phyloP scores from a whole-genome alignment of 1,140 invertebrate species.

The Zaprionus tsacasi region DNA sequence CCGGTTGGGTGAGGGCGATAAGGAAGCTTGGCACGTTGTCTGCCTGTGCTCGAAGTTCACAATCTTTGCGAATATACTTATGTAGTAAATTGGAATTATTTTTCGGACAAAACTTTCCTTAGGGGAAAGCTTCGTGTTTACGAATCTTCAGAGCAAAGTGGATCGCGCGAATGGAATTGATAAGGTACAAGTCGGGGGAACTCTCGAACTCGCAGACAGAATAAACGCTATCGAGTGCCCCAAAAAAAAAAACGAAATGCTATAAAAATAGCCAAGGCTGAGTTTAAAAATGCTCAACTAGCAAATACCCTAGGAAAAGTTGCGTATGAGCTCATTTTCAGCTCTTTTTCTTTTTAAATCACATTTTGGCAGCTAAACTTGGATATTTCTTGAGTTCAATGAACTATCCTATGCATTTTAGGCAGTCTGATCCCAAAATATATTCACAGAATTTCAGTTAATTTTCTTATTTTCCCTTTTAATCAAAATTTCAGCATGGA shows the following conservation, averaged over 20 bases:
- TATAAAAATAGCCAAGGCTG: not conserved
- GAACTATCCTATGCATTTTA: not conserved
- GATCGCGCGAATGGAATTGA: conserved; percentile 27
- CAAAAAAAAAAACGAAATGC: conserved; percentile 1
- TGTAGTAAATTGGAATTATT: conserved; percentile 29
- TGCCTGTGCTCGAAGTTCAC: conserved; percentile 36
- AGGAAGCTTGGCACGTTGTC: conserved; percentile 47
- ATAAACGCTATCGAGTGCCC: not conserved
- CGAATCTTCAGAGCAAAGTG: conserved; percentile 34
- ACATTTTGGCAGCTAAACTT: not conserved
- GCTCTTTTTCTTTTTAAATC: not conserved
- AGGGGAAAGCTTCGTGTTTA: conserved; percentile 45
- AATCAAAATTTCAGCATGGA: too few species aligned
- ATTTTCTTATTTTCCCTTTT: too few species aligned
- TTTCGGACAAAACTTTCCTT: conserved; percentile 58
- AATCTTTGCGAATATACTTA: not conserved
- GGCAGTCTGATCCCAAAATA: not conserved
- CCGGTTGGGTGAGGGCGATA: conserved; percentile 28
- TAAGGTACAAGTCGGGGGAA: conserved; percentile 30
- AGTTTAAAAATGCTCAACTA: not conserved
- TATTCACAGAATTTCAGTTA: too few species aligned
- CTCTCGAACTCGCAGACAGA: not conserved
- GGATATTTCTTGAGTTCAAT: not conserved
- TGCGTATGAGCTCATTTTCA: not conserved
- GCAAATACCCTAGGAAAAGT: not conserved